Evolutionary conservation across 2,113 vertebrate genomes (phyloP).

Genomic region (Petroica traversi): DNA sequence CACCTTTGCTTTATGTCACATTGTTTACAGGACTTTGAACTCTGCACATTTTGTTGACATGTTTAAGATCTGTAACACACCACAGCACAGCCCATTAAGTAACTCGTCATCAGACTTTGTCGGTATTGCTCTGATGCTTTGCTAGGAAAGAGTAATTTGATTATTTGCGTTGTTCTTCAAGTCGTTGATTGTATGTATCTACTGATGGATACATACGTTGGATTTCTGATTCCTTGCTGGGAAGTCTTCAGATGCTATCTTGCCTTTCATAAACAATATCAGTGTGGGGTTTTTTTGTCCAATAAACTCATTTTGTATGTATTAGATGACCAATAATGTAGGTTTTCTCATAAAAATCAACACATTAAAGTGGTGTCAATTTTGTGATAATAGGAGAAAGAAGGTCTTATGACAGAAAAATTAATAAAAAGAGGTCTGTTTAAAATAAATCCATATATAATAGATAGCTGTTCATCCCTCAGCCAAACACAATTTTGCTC

Average conservation of each 20-base stretch:
- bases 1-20: not conserved
- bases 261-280: not conserved
- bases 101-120: not conserved
- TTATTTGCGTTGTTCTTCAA: not conserved
- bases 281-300: not conserved
- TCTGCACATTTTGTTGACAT: not conserved
- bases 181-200: no score
- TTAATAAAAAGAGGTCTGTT: not conserved
- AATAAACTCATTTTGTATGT: not conserved
- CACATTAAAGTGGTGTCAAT: not conserved
- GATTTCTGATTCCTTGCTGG: not conserved
- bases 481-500: not conserved
- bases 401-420: not conserved
- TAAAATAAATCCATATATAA: not conserved
- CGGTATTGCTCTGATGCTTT: not conserved
- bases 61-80: not conserved
- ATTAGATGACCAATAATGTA: not conserved
- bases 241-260: not conserved
- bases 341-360: not conserved
- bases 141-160: not conserved
- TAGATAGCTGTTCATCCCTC: not conserved
- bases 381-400: not conserved
- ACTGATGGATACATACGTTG: not conserved
- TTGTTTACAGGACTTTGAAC: not conserved
- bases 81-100: not conserved